Conservation (phyloP, 2,113 vertebrate species). For the Odobenus rosmarus region DNA sequence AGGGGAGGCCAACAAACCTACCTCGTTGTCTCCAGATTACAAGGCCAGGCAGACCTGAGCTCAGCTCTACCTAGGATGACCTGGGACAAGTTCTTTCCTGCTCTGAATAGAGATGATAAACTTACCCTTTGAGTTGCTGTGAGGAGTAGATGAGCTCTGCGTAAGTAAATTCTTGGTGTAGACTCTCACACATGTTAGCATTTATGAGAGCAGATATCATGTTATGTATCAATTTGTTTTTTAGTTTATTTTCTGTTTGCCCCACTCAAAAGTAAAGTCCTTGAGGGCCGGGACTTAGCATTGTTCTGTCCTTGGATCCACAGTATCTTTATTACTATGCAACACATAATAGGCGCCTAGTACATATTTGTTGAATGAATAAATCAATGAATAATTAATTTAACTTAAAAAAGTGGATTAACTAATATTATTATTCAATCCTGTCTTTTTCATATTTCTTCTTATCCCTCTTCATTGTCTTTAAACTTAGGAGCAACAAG, state of each 20-base stretch:
- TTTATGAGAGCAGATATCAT: neutral
- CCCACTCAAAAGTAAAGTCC: neutral
- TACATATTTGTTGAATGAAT: neutral
- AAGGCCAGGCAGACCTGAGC: neutral
- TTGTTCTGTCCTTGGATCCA: neutral
- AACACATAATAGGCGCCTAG: neutral
- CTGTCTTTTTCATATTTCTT: neutral
- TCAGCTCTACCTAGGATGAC: neutral
- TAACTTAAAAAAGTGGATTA: neutral
- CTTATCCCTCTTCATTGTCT: slow-evolving; percentile 8
- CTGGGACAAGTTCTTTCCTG: neutral
- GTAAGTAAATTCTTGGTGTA: neutral
- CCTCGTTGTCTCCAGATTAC: neutral
- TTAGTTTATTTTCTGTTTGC: neutral
- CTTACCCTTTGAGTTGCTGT: neutral
- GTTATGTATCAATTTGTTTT: neutral
- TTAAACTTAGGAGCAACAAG: neutral
- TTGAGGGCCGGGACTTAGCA: neutral
- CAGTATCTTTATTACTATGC: neutral
- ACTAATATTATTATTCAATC: neutral
- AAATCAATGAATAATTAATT: neutral
- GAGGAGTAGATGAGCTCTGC: neutral
- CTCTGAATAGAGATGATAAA: neutral
- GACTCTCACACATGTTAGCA: neutral
- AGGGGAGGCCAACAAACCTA: neutral